phyloP scores from a whole-genome alignment of 2,113 vertebrate genomes.

The Laticauda laticaudata region DNA sequence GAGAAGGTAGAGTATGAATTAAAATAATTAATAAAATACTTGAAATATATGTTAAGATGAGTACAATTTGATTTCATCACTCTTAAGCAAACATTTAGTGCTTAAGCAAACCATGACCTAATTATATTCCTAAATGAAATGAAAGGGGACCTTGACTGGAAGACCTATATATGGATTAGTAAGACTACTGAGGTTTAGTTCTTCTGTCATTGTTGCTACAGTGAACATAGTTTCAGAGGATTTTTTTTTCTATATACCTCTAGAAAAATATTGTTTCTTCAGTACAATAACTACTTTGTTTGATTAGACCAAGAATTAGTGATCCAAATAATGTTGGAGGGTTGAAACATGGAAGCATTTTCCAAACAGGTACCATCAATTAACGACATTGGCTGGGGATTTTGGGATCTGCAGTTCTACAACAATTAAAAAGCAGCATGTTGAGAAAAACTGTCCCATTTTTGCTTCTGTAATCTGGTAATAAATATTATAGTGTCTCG shows the following conservation, averaged over 20 bases:
- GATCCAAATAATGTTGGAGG: not conserved
- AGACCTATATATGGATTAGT: not conserved
- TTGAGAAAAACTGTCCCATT: not conserved
- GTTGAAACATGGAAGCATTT: not conserved
- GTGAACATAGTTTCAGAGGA: not conserved
- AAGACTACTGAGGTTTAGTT: not conserved
- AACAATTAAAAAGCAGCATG: not conserved
- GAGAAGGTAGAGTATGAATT: constrained; percentile 4
- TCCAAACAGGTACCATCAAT: not conserved
- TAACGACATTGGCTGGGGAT: not conserved
- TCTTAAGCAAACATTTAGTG: constrained; percentile 6
- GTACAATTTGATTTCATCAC: not conserved
- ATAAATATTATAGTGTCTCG: not conserved
- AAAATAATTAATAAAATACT: constrained; percentile 12
- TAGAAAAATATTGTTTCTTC: not conserved
- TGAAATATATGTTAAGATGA: not conserved
- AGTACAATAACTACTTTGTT: not conserved
- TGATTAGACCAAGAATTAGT: not conserved
- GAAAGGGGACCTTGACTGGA: not conserved
- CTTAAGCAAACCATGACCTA: not conserved
- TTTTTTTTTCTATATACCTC: not conserved
- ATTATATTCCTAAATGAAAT: constrained; percentile 1
- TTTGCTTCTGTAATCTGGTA: not conserved
- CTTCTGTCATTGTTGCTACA: not conserved
- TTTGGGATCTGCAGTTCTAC: not conserved